Base-by-base conservation (phyloP, 2,797 vertebrate genomes). In the Channallabes apus region DNA sequence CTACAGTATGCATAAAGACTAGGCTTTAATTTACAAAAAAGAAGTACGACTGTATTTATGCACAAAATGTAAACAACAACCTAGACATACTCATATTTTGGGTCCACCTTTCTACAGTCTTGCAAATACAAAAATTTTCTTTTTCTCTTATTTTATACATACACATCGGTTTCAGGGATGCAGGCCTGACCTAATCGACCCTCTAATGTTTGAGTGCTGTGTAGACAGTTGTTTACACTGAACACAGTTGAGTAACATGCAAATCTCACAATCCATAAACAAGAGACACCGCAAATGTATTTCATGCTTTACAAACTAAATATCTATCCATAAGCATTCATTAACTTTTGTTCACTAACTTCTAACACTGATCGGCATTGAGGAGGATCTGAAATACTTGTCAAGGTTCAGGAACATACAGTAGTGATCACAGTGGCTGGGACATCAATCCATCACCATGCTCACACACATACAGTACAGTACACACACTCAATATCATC, bases 1-100 rank as follows among this genome's bases (percentile, higher is more conserved):
- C 24, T 29, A 35, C 35, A 35, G 35, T 2, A 77, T 15, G 32
- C 15, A 82, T 38, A 22, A 73, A 54, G 51, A 56, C 20, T 81
- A 32, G 15, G 14, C 20, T 46, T 51, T 20, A 4, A 38, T 51
- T 51, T 12, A 71, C 38, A 35, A 68, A 68, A 58, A 22, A 35
- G 7, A 3, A 38, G 67, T 38, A 0, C 41, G 27, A 59, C 27
- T 65, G 1, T 9, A 27, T 9, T 27, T 27, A 79, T 29, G 11
- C 54, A 72, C 80, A 27, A 84, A 4, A 29, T 84, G 82, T 86
- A 85, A 84, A 89, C 85, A 89, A 88, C 82, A 83, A 85, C 29
- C 69, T 82, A 88, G 77, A 84, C 81, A 84, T 82, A 32, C 38
- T 88, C 65, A 83, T 68, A 83, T 82, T 86, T 85, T 87, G 84